Evolutionary conservation across 2,113 vertebrate species (phyloP).

Genomic region (Microcebus jonahi): DNA sequence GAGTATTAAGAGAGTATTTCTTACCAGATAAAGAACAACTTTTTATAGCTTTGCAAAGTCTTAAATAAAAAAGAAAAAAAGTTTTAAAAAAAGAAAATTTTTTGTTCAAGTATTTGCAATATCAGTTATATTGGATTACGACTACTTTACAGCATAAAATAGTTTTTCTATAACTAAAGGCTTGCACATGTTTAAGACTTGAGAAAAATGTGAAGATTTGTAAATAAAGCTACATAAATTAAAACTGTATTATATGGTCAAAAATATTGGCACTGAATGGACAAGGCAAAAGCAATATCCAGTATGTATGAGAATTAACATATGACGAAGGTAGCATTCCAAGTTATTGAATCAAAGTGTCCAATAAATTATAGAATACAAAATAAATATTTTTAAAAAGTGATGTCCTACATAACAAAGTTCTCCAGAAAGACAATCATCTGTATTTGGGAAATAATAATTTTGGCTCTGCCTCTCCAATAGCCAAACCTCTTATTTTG

Average conservation of each 20-base stretch:
- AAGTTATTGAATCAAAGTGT: not conserved
- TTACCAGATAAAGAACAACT: not conserved
- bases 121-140: not conserved
- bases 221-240: not conserved
- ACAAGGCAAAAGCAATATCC: not conserved
- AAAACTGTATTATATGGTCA: not conserved
- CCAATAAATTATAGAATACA: not conserved
- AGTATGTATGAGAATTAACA: not conserved
- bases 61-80: too few species aligned
- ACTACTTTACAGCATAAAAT: not conserved
- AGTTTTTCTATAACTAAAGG: slow-evolving; percentile 16
- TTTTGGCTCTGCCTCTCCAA: not conserved
- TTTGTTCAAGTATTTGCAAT: slow-evolving; percentile 18
- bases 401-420: not conserved
- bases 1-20: slow-evolving; percentile 25
- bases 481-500: not conserved
- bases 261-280: not conserved
- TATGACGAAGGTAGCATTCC: not conserved
- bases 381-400: not conserved
- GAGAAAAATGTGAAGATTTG: slow-evolving; percentile 6
- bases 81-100: not conserved
- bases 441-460: not conserved
- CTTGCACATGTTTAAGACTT: not conserved
- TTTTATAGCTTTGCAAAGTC: not conserved
- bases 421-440: slow-evolving; percentile 13